phyloP scores from a whole-genome alignment of 2,888 invertebrate species.

The Scaptomyza tumidula region DNA sequence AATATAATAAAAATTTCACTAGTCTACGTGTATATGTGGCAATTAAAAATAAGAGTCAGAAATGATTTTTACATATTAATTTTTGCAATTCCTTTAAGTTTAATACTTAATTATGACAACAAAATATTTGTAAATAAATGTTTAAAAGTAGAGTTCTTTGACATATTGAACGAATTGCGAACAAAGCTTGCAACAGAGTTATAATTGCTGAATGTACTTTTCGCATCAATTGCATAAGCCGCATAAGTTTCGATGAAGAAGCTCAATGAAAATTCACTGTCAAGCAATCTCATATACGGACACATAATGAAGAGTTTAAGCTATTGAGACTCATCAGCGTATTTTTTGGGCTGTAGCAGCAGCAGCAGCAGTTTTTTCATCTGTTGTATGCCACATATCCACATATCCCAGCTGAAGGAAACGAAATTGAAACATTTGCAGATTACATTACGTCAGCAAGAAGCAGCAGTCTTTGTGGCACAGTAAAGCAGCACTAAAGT shows the following conservation, averaged over 20 bases:
- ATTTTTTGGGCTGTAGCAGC: neutral
- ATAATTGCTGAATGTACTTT: neutral
- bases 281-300: neutral
- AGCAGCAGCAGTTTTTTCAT: too few species aligned
- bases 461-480: slow-evolving; percentile 12
- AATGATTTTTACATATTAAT: neutral
- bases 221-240: neutral
- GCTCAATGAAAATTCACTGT: neutral
- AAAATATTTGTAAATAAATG: neutral
- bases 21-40: too few species aligned
- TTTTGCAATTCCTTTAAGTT: neutral
- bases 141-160: neutral
- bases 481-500: slow-evolving; percentile 40
- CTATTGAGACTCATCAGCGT: slow-evolving; percentile 4
- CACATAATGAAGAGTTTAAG: slow-evolving; percentile 8
- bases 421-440: slow-evolving; percentile 57
- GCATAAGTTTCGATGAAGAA: neutral
- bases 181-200: neutral
- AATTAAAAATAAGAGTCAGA: too few species aligned
- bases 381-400: slow-evolving; percentile 16
- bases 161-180: neutral
- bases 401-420: slow-evolving; percentile 15
- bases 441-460: slow-evolving; percentile 60
- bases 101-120: neutral
- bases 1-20: too few species aligned